Evolutionary conservation across 30 jellyfish, hydroid and myxozoan genomes (phyloP).

Genomic region (Catostylus mosaicus): DNA sequence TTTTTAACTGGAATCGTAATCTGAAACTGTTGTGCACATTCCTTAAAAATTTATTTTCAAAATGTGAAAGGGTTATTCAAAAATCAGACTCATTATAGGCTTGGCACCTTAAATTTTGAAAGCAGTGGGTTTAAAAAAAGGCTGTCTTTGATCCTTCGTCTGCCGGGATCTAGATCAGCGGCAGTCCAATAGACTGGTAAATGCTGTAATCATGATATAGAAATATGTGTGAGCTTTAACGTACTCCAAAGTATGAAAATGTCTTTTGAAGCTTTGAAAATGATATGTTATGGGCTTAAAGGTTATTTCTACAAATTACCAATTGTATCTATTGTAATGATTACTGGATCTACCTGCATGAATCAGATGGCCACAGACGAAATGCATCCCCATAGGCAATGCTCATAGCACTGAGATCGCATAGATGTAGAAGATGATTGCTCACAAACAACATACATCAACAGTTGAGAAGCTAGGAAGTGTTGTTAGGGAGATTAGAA

Average conservation of each 20-base stretch:
- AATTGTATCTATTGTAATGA: not conserved
- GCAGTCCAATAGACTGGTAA: conserved; percentile 3
- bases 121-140: not conserved
- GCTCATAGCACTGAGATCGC: too few relatives aligned
- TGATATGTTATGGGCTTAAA: not conserved
- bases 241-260: conserved; percentile 1
- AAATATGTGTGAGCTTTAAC: not conserved
- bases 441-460: too few relatives aligned
- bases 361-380: too few relatives aligned
- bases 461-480: too few relatives aligned
- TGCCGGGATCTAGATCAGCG: conserved; percentile 5
- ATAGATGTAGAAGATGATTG: too few relatives aligned
- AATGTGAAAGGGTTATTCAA: not conserved
- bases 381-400: too few relatives aligned
- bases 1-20: too few relatives aligned
- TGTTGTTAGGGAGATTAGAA: too few relatives aligned
- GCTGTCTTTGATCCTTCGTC: conserved; percentile 1
- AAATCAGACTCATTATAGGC: not conserved
- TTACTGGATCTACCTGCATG: not conserved
- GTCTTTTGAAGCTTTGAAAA: not conserved
- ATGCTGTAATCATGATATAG: conserved; percentile 3
- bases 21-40: not conserved
- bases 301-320: not conserved
- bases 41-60: not conserved
- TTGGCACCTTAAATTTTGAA: not conserved